Base-by-base conservation (phyloP, 2,113 vertebrate genomes). In the Otocyon megalotis region DNA sequence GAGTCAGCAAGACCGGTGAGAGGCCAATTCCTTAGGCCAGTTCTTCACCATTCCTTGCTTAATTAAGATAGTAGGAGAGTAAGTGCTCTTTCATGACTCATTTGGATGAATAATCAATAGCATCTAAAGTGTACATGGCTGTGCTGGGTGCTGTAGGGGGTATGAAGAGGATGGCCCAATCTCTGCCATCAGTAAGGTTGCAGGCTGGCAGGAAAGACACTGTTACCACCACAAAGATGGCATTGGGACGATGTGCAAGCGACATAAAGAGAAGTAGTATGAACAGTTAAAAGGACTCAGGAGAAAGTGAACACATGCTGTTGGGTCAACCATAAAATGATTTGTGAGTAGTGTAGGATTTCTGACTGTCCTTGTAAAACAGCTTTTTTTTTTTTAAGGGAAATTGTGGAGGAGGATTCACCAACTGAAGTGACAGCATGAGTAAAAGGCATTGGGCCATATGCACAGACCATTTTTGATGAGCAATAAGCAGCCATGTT, bases 191-290 rank as follows among this genome's bases (percentile, higher is more conserved):
- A 19, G 15, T 35, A 50, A 81, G 12, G 13, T 8, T 85, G 15
- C 14, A 76, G 1, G 16, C 16, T 26, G 58, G 19, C 32, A 80
- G 48, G 30, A 26, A 84, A 48, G 15, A 79, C 26, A 3, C 54
- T 16, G 6, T 2, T 81, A 24, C 17, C 16, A 67, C n/a, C 28
- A 71, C 8, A 54, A 26, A 74, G 2, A 43, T 4, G 32, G 13
- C 9, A 5, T 32, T 16, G 5, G 48, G 37, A n/a, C 6, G 9
- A 9, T 6, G 16, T 1, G 5, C 1, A 0, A 16, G 9, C 17
- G 26, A 62, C 13, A 1, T 7, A 9, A 9, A 28, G 13, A 32
- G 32, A 30, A 9, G 2, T 2, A 7, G 0, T 37, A 4, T 16
- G 14, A 28, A 58, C 3, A 22, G 37, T 28, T 50, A 48, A 15